Base-by-base conservation (phyloP, 2,888 invertebrate species). In the Girardia tigrina region DNA sequence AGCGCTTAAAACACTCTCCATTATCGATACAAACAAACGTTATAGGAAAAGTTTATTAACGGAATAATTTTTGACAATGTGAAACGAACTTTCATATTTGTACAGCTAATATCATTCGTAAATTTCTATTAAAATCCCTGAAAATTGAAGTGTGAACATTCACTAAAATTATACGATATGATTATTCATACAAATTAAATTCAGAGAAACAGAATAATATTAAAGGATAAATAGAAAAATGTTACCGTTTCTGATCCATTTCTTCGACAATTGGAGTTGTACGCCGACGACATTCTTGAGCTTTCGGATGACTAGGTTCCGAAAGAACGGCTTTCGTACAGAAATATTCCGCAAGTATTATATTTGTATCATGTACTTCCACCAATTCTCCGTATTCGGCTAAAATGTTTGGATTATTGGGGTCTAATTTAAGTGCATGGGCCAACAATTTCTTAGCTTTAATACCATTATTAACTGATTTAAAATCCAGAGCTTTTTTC, bases 361-460 rank as follows among this genome's bases (percentile, higher is more conserved):
- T 86, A 28, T 95, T 91, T 29, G 90, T 88, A 78, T 90, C 88
- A 23, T 89, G 89, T 78, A 90, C 88, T 84, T 95, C 94, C 76
- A 94, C 84, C 82, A 92, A 93, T 84, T 94, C 92, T 14, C 95
- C 95, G 82, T 91, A 95, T 81, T 90, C 90, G 78, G 91, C 90
- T 8, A 97, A 86, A 72, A 95, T 89, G 81, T 95, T 94, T 0
- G 94, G 91, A 85, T 95, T 91, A 80, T 89, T 88, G 0, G 95
- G 95, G 16, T 92, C 91, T 56, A 97, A 86, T 0, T 91, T 91
- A 76, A 91, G 88, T 0, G 94, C 94, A 85, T 95, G 94, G 84
- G 92, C 81, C 76, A 84, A 85, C 8, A 86, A 80, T 77, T 82
- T 83, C 72, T 79, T 77, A 23, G 82, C 80, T 76, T 79, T 78